These are phyloP conservation scores for Latrodectus hesperus DNA, from an alignment of 2,888 invertebrate genomes.

Conservation along the genomic window DNA sequence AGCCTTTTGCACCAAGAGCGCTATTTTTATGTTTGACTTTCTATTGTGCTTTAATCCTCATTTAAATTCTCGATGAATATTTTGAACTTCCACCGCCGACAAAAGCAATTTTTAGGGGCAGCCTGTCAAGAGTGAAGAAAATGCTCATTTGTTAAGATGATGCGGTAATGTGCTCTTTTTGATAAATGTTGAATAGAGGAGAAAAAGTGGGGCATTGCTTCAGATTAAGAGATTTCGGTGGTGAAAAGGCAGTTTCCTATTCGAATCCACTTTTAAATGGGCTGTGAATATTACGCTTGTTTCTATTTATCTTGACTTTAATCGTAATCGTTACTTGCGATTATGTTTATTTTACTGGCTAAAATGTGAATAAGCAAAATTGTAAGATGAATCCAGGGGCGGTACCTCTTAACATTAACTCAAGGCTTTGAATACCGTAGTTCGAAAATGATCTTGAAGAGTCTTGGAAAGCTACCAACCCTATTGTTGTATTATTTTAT, in stretches of 20 bases:
- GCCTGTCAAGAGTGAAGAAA: slow-evolving; percentile 10
- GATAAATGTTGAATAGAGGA: neutral
- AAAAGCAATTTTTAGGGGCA: slow-evolving; percentile 3
- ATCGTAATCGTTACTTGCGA: too few relatives aligned
- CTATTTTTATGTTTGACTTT: slow-evolving; percentile 43
- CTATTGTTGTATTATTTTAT: too few relatives aligned
- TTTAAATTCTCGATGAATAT: slow-evolving; percentile 56
- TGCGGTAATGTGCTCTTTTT: neutral
- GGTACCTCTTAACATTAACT: too few relatives aligned
- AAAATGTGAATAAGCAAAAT: too few relatives aligned
- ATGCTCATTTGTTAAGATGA: slow-evolving; percentile 21
- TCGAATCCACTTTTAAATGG: neutral
- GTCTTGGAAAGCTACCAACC: too few relatives aligned
- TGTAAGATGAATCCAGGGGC: too few relatives aligned
- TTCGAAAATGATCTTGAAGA: too few relatives aligned
- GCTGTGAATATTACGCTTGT: too few relatives aligned
- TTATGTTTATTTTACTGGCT: too few relatives aligned
- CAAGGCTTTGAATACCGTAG: too few relatives aligned
- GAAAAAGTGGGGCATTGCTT: neutral
- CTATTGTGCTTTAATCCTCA: slow-evolving; percentile 47
- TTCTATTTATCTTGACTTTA: too few relatives aligned
- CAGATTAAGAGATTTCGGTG: neutral
- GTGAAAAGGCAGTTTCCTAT: neutral
- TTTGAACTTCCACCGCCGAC: slow-evolving; percentile 23
- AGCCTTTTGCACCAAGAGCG: slow-evolving; percentile 12